phyloP scores from a whole-genome alignment of 2,797 vertebrate genomes.

The Microcaecilia unicolor region DNA sequence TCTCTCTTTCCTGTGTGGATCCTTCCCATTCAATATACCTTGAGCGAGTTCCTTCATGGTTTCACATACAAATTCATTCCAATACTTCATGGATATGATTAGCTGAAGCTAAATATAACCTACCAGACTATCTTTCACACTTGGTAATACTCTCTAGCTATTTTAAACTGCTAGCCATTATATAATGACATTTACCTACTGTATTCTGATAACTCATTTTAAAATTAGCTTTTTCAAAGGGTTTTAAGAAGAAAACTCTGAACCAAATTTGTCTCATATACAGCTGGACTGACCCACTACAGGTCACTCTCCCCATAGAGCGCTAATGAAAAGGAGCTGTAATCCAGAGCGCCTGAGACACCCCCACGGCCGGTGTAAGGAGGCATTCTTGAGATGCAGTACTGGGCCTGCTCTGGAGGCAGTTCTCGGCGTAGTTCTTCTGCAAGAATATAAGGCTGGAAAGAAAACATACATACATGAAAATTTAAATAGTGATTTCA shows the following conservation, averaged over 20 bases:
- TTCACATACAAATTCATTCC: conserved; percentile 1
- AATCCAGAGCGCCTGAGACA: conserved; percentile 69
- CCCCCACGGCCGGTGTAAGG: conserved; percentile 56
- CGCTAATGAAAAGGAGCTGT: conserved; percentile 68
- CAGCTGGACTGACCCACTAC: conserved; percentile 34
- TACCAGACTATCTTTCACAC: conserved; percentile 21
- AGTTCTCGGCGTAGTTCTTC: conserved; percentile 72
- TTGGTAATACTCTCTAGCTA: conserved; percentile 10
- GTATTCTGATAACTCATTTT: conserved; percentile 19
- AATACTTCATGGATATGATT: conserved; percentile 19
- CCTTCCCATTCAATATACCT: conserved; percentile 15
- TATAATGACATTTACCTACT: conserved; percentile 18
- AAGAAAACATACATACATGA: conserved; percentile 12
- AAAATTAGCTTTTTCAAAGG: conserved; percentile 34
- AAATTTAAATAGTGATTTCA: conserved; percentile 14
- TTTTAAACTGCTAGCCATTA: conserved; percentile 16
- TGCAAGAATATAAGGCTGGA: conserved; percentile 69
- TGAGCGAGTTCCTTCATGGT: neutral
- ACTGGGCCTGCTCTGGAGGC: conserved; percentile 75
- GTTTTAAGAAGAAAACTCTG: conserved; percentile 40
- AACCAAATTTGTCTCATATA: conserved; percentile 31
- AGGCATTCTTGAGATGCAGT: conserved; percentile 77
- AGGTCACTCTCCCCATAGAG: conserved; percentile 75
- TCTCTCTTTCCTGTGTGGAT: conserved; percentile 6
- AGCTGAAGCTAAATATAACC: conserved; percentile 29